phyloP scores from a whole-genome alignment of 2,113 vertebrate species.

The Halichoeres trimaculatus region DNA sequence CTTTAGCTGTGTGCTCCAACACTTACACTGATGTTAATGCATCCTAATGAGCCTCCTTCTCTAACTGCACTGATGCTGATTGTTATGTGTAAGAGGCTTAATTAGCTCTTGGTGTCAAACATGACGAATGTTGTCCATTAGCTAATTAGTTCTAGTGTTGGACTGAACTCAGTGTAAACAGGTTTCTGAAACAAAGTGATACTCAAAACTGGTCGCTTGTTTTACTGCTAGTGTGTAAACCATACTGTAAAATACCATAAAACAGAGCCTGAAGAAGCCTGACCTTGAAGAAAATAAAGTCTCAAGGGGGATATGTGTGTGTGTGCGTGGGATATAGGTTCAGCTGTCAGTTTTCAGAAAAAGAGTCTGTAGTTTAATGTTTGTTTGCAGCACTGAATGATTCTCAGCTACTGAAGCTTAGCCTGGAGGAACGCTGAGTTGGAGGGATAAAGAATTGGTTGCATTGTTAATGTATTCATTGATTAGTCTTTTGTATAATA shows the following conservation, averaged over 20 bases:
- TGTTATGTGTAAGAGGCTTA: conserved; percentile 19
- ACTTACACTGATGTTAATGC: conserved; percentile 43
- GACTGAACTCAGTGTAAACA: conserved; percentile 3
- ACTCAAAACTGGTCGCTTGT: neutral
- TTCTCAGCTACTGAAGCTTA: neutral
- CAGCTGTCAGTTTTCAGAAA: conserved; percentile 13
- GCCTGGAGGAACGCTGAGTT: neutral
- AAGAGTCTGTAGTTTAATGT: neutral
- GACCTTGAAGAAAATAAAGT: conserved; percentile 25
- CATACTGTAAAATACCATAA: too few relatives aligned
- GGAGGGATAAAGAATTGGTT: neutral
- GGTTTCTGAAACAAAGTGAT: neutral
- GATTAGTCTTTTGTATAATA: neutral
- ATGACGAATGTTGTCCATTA: conserved; percentile 35
- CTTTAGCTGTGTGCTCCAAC: conserved; percentile 34
- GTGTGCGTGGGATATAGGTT: conserved; percentile 6
- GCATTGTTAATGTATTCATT: neutral
- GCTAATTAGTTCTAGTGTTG: conserved; percentile 17
- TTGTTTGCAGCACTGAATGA: conserved; percentile 9
- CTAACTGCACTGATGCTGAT: conserved; percentile 26
- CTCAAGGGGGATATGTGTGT: neutral
- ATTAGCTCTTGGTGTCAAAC: conserved; percentile 28
- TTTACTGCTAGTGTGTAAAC: neutral
- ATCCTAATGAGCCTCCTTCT: conserved; percentile 38
- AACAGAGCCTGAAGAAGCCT: conserved; percentile 3